Percentiles rank a stretch among this genome's conserved stretches.
phyloP scores from a whole-genome alignment of 2,888 invertebrate species.

The Phania funesta region DNA sequence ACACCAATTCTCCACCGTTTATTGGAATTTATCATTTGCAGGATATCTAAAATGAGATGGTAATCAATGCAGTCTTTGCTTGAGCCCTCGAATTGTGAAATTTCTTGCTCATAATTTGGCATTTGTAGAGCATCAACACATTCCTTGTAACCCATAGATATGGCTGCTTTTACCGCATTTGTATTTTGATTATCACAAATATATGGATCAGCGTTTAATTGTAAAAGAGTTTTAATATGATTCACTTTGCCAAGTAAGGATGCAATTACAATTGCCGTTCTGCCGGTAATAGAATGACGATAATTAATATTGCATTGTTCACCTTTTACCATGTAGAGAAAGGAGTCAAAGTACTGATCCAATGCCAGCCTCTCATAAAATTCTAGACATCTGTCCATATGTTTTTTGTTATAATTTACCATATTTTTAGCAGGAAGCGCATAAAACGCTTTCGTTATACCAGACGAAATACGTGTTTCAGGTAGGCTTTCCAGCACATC shows the following conservation, averaged over 20 bases:
- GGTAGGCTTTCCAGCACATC: conserved; percentile 62
- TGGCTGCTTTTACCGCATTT: conserved; percentile 68
- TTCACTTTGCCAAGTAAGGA: conserved; percentile 85
- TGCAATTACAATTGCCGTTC: conserved; percentile 89
- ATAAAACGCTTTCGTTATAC: conserved; percentile 43
- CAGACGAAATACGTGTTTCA: conserved; percentile 40
- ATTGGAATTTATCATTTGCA: conserved; percentile 65
- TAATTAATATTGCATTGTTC: conserved; percentile 88
- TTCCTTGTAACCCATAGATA: conserved; percentile 59
- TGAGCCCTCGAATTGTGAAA: not conserved
- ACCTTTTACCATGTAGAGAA: conserved; percentile 88
- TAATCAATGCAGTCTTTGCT: conserved; percentile 61
- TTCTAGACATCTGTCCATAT: conserved; percentile 78
- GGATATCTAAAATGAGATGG: conserved; percentile 66
- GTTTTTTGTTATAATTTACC: conserved; percentile 1
- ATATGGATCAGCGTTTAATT: conserved; percentile 82
- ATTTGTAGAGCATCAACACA: conserved; percentile 66
- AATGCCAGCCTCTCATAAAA: conserved; percentile 77
- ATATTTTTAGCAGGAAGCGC: conserved; percentile 35
- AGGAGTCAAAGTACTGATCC: conserved; percentile 86
- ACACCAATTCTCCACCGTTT: conserved; percentile 65
- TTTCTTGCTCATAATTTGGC: conserved; percentile 37
- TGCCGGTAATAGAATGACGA: conserved; percentile 84
- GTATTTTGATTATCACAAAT: conserved; percentile 65
- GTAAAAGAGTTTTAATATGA: conserved; percentile 85